Base-by-base conservation (phyloP, 2,797 vertebrate genomes). In the Dendrocincla tyrannina region DNA sequence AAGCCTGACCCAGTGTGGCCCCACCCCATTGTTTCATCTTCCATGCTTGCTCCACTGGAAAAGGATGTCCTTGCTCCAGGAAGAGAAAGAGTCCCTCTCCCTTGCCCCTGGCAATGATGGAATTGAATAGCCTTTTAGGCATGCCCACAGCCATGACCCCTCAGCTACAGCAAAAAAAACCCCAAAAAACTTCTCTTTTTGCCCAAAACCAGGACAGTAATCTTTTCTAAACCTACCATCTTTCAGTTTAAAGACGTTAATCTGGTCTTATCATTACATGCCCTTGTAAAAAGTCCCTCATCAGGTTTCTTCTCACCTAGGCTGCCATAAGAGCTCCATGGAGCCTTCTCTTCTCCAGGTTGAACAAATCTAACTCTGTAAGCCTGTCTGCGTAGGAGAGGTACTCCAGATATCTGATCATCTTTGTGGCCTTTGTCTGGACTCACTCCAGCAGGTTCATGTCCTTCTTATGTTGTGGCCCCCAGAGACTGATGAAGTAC, bases 21-120 rank as follows among this genome's bases (percentile, higher is more conserved):
- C 3, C 41, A 37, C 5, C 11, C 5, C 7, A 14, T 3, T 6
- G 13, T 35, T 55, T 0, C 0, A 0, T 62, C 32, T 68, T 18
- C 10, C 5, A 11, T 2, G 2, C 3, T 35, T 49, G 9, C 18
- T 62, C 16, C 23, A 28, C 15, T 35, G 23, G 35, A 68, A 47
- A 82, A 33, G 1, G 1, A 32, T 12, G 11, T 7, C 4, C 4
- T 47, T 35, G 9, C 17, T 62, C 37, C 27, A 41, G 37, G 9
- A 28, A 73, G 16, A 37, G 32, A 22, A 10, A n/a, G 10, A 68
- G 28, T 24, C 23, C 23, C 35, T 27, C 17, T 27, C 3, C 11
- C 9, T 2, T 5, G 3, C 9, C 3, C 3, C 4, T 49, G 23
- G 5, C 14, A 75, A 37, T 42, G 18, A 15, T 11, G 11, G 6